Conservation (phyloP, 2,797 vertebrate species). For the Selene dorsalis region DNA sequence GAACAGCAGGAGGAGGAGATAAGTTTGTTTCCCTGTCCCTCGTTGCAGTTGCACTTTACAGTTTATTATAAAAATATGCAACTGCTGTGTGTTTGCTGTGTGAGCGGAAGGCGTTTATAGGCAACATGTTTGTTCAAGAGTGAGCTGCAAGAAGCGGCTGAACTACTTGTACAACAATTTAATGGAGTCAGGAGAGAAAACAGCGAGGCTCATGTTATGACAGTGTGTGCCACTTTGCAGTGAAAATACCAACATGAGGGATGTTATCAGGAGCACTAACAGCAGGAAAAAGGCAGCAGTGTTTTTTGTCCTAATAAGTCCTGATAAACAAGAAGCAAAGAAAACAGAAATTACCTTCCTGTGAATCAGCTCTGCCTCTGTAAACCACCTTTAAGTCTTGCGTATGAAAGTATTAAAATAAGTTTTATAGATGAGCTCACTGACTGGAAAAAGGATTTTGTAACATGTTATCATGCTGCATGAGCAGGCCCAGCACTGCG, state of each 20-base stretch:
- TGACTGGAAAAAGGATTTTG: slow-evolving; percentile 29
- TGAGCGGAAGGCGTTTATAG: slow-evolving; percentile 7
- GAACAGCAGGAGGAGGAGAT: slow-evolving; percentile 1
- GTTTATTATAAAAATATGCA: slow-evolving; percentile 23
- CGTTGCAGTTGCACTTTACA: slow-evolving; percentile 6
- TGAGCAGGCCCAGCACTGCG: slow-evolving; percentile 17
- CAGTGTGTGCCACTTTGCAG: slow-evolving; percentile 1
- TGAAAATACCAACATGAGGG: not conserved
- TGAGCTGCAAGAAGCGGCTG: slow-evolving; percentile 15
- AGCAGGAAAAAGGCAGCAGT: slow-evolving; percentile 6
- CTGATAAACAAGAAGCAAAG: not conserved
- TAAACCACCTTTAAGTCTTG: not conserved
- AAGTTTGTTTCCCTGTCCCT: slow-evolving; percentile 16
- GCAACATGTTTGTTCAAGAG: slow-evolving; percentile 29
- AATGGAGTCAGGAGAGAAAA: slow-evolving; percentile 6
- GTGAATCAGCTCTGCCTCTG: not conserved
- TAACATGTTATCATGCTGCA: slow-evolving; percentile 1
- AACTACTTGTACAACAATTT: slow-evolving; percentile 13
- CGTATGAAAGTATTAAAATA: not conserved
- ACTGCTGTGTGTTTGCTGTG: not conserved
- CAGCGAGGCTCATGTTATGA: not conserved
- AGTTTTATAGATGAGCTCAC: slow-evolving; percentile 17
- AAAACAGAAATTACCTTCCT: slow-evolving; percentile 1
- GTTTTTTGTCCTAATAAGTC: too few relatives aligned
- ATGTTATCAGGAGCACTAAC: not conserved